Base-by-base conservation (phyloP, 2,113 vertebrate genomes). In the Takifugu flavidus region DNA sequence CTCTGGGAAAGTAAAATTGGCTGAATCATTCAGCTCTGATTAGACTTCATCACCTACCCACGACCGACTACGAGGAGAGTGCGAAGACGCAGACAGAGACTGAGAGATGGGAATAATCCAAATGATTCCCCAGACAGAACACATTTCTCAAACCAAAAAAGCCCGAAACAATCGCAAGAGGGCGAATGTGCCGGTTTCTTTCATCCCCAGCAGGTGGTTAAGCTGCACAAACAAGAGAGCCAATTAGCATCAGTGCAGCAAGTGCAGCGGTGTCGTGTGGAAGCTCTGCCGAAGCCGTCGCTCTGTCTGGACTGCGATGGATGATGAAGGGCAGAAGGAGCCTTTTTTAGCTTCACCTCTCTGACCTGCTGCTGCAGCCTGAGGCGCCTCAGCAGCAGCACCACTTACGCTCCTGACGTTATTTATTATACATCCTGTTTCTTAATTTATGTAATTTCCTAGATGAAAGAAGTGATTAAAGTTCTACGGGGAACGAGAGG, bases 391-490 rank as follows among this genome's bases (percentile, higher is more conserved):
- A 39, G 34, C 34, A 6, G 7, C 34, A 39, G 34, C 74, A 56
- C 69, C 76, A 57, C 66, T 77, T 75, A 82, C 54, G 53, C 15
- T 63, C 72, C 53, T 56, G 69, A 59, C 0, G 53, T 83, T 85
- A 83, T 85, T 85, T 76, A 82, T 84, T 67, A 82, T 75, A 68
- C 77, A 82, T 83, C 83, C 80, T 83, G 78, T 70, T 88, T 87
- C 79, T 85, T 84, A 86, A 88, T 87, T 82, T 79, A 82, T 81
- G 77, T 70, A 52, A 85, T 87, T 86, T 87, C 86, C 72, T 76
- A 77, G 83, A 86, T 87, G 75, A 87, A 86, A 82, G 79, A 59
- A 75, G 65, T 72, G 59, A 88, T 85, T 86, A 77, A 81, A 79
- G 53, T 74, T 85, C 77, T 68, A 76, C 56, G 26, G 78, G 59